Evolutionary conservation across 2,113 vertebrate genomes (phyloP).

Genomic region (Psilopogon haemacephalus): DNA sequence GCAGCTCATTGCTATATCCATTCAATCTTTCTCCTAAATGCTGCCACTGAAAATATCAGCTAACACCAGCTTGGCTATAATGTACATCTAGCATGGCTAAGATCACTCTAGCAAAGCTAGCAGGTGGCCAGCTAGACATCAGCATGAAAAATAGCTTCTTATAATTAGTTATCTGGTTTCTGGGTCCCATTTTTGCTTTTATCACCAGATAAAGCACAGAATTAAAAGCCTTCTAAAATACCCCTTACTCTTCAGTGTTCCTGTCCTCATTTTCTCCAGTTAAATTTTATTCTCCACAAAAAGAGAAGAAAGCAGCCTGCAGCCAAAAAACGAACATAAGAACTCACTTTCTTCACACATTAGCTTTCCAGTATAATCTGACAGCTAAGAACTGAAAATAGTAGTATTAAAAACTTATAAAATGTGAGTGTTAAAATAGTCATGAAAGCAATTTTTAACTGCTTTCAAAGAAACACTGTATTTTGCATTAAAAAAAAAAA

Average conservation of each 20-base stretch:
- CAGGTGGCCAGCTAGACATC: not conserved
- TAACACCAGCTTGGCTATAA: not conserved
- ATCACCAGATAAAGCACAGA: not conserved
- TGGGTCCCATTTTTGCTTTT: not conserved
- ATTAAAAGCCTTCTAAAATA: not conserved
- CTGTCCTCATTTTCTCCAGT: not conserved
- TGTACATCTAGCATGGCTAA: not conserved
- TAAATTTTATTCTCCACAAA: not conserved
- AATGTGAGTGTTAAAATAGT: not conserved
- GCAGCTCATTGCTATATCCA: slow-evolving; percentile 10
- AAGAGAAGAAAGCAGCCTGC: not conserved
- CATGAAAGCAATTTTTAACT: not conserved
- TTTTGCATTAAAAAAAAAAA: not conserved
- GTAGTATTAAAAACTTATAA: not conserved
- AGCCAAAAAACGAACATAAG: not conserved
- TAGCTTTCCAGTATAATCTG: not conserved
- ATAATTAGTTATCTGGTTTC: not conserved
- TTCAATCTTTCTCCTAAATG: slow-evolving; percentile 29
- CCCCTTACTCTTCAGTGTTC: not conserved
- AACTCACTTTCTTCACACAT: not conserved
- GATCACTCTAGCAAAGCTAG: not conserved
- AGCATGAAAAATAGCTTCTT: not conserved
- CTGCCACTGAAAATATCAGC: slow-evolving; percentile 14
- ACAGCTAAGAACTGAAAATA: not conserved
- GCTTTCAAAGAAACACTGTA: not conserved